phyloP scores from a whole-genome alignment of 1,140 invertebrate genomes.

The Maniola jurtina region DNA sequence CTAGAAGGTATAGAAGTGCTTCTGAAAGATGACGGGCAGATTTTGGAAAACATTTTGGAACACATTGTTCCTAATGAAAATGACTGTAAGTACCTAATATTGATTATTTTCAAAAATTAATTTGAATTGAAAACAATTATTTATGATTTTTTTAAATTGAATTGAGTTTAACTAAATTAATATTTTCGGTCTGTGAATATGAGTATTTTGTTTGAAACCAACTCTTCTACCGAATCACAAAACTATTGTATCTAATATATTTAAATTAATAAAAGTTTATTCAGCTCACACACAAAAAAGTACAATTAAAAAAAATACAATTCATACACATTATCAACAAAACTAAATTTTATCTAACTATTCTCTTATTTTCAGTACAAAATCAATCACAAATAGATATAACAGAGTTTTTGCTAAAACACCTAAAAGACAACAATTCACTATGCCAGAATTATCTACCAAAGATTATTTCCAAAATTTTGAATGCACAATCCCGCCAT shows the following conservation, averaged over 20 bases:
- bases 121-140: too few species aligned
- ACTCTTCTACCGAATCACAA: too few species aligned
- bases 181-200: too few species aligned
- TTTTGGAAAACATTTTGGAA: constrained; percentile 15
- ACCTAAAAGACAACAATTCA: constrained; percentile 33
- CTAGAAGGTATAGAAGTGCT: constrained; percentile 7
- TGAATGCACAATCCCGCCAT: constrained; percentile 4
- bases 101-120: constrained; percentile 8
- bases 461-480: constrained; percentile 19
- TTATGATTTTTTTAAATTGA: too few species aligned
- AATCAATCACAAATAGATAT: constrained; percentile 32
- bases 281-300: too few species aligned
- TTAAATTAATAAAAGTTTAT: too few species aligned
- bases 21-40: neutral
- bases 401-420: constrained; percentile 28
- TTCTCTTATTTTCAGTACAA: constrained; percentile 20
- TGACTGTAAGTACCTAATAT: constrained; percentile 16
- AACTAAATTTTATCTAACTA: too few species aligned
- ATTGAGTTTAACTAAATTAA: too few species aligned
- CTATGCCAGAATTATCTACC: constrained; percentile 32
- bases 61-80: constrained; percentile 2
- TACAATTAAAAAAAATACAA: too few species aligned
- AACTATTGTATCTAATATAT: too few species aligned
- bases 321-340: too few species aligned
- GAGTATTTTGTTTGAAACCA: too few species aligned